Percentiles rank a stretch among this genome's conserved stretches.
Conservation (phyloP, 2,888 invertebrate genomes). For the Chrysotoxum bicinctum region DNA sequence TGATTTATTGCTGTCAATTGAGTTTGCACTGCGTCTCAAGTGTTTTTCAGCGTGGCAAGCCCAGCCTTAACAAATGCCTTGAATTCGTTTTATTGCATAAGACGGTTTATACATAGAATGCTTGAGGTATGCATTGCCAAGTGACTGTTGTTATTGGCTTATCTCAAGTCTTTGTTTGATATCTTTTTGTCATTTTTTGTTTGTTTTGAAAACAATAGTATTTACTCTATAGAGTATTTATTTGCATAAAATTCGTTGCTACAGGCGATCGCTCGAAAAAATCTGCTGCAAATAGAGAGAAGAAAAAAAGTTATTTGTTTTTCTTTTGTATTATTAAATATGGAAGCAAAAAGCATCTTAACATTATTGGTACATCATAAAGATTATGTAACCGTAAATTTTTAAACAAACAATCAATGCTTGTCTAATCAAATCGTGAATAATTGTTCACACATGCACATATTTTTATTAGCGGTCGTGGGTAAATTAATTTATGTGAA, state of each 20-base stretch:
- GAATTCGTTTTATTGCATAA: conserved; percentile 40
- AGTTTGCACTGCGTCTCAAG: conserved; percentile 13
- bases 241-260: conserved; percentile 55
- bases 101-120: conserved; percentile 33
- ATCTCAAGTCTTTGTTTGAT: conserved; percentile 26
- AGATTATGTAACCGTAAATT: conserved; percentile 20
- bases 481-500: neutral
- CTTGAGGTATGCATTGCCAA: conserved; percentile 22
- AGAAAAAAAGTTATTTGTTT: neutral
- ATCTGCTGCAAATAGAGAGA: conserved; percentile 49
- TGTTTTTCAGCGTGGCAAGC: conserved; percentile 2
- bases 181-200: conserved; percentile 27
- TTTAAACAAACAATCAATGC: neutral
- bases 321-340: conserved; percentile 7
- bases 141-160: conserved; percentile 31
- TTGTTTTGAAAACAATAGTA: conserved; percentile 10
- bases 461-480: neutral
- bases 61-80: conserved; percentile 4
- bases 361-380: conserved; percentile 28
- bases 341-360: neutral
- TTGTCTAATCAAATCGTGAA: conserved; percentile 6
- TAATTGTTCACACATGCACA: neutral
- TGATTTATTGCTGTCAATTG: conserved; percentile 14
- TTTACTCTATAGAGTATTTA: conserved; percentile 31
- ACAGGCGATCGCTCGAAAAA: conserved; percentile 51